These are phyloP conservation scores for Cichladusa arquata DNA, from an alignment of 2,113 vertebrate species.

Conservation along the genomic window DNA sequence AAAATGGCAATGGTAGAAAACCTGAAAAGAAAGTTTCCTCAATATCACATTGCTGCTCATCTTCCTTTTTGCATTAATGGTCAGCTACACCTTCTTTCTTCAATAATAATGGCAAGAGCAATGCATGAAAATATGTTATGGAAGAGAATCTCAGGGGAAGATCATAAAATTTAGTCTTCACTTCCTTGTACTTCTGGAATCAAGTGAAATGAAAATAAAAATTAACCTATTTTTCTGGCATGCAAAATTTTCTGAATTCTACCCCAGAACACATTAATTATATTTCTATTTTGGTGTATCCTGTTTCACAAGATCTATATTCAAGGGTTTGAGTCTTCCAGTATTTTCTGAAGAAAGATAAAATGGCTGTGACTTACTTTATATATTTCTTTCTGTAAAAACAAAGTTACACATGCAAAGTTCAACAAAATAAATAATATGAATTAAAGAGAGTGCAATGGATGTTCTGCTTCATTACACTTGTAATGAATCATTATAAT, in stretches of 20 bases:
- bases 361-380: not conserved
- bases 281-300: not conserved
- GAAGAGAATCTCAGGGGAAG: not conserved
- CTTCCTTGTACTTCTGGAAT: not conserved
- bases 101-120: not conserved
- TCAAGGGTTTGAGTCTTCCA: not conserved
- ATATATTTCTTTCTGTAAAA: not conserved
- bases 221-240: accelerated
- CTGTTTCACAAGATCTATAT: not conserved
- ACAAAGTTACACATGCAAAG: not conserved
- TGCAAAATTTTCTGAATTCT: not conserved
- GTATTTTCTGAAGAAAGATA: not conserved
- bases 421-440: not conserved
- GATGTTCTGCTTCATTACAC: not conserved
- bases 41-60: not conserved
- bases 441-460: not conserved
- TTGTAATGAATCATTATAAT: not conserved
- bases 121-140: not conserved
- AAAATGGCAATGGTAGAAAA: not conserved
- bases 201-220: not conserved
- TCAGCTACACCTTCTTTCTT: not conserved
- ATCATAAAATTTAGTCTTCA: not conserved
- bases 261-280: not conserved
- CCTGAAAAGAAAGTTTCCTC: not conserved
- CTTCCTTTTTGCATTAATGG: not conserved